phyloP scores from a whole-genome alignment of 2,113 vertebrate genomes.

The Percopsis transmontana region DNA sequence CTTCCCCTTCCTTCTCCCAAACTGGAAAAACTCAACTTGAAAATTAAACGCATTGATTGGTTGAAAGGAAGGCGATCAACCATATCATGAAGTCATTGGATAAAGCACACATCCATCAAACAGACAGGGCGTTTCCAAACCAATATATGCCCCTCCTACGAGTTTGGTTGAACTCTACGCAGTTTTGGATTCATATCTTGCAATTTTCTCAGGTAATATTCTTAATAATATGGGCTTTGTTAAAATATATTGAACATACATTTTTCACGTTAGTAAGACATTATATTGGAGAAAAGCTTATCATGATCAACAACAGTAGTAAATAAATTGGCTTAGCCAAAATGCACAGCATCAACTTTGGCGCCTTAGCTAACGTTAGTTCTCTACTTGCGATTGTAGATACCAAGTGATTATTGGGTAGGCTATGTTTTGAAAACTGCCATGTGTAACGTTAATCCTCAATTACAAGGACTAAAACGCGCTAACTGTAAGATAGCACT shows the following conservation, averaged over 20 bases:
- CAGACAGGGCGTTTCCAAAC: neutral
- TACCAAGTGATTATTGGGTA: neutral
- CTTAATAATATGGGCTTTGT: too few species aligned
- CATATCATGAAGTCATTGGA: neutral
- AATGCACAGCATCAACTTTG: constrained; percentile 39
- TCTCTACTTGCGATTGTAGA: neutral
- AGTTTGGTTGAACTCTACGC: constrained; percentile 16
- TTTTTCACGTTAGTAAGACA: too few species aligned
- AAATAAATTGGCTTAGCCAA: neutral
- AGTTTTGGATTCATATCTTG: neutral
- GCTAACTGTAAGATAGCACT: too few species aligned
- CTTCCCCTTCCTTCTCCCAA: constrained; percentile 52
- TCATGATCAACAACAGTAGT: neutral
- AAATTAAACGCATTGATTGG: constrained; percentile 34
- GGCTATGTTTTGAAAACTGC: neutral
- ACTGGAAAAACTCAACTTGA: constrained; percentile 1
- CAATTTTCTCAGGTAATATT: neutral
- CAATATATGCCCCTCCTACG: neutral
- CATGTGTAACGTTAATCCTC: neutral
- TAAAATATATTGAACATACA: too few species aligned
- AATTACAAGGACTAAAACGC: too few species aligned
- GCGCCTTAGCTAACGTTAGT: constrained; percentile 43
- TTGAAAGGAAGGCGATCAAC: neutral
- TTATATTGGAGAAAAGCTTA: neutral
- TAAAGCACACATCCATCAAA: constrained; percentile 25